Evolutionary conservation across 2,797 vertebrate species (phyloP), one percentile per base, ranked within the genome.

Genomic region (Spea hammondii): DNA sequence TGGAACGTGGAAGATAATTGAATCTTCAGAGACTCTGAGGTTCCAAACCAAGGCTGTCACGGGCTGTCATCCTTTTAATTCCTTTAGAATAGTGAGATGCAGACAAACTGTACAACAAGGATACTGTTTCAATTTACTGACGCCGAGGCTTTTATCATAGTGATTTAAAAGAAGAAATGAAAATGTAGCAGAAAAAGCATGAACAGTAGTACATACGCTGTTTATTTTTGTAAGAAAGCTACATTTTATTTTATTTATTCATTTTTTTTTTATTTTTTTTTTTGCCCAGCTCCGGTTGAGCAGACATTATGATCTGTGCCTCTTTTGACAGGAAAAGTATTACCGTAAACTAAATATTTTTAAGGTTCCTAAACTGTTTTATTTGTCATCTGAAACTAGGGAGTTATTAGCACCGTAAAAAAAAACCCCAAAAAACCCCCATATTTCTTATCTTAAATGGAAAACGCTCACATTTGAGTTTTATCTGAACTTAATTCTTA

Each of bases 11-110:
- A 71, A 71, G 74, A 80, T 80, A 80, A 80, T 80, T 80, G 73
- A 80, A 80, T 80, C 79, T 80, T 80, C 69, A 71, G 73, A 76
- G 66, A 80, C 65, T 79, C 74, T 59, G 68, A 76, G 74, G 54
- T 79, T 79, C 78, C 60, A 65, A 74, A 68, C 55, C 48, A 54
- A 51, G 12, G 45, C 62, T 76, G 73, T 76, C 60, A 76, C 46
- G 8, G 59, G 73, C 74, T 80, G 79, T 80, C 74, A 80, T 80
- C 59, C 44, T 79, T 71, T 70, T 66, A 65, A 80, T 72, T 76
- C 51, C 44, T 70, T 49, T 46, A 66, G 50, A 76, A 65, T 70
- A 65, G 67, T 44, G 44, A 59, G 72, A 54, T 70, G 46, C 50
- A 65, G 46, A 49, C 7, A 55, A n/a, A 48, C 46, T 66, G 67